These are phyloP conservation scores for Ursus arctos DNA, from an alignment of 2,113 vertebrate species.

Conservation along the genomic window DNA sequence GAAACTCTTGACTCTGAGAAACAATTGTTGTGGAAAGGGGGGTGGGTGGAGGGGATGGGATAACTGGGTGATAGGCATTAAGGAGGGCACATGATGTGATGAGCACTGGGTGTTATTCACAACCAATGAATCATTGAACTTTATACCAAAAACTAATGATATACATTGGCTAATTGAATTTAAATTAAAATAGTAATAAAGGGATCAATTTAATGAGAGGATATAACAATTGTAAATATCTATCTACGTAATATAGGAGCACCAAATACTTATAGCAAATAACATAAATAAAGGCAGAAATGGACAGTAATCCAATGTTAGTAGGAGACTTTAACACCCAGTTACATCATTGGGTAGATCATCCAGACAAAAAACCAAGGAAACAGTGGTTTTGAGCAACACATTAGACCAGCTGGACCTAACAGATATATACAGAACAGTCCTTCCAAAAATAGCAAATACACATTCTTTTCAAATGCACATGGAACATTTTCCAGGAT, in stretches of 20 bases:
- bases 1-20: too few species aligned
- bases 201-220: background rate
- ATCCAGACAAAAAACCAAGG: background rate
- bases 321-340: background rate
- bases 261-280: background rate
- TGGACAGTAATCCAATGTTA: background rate
- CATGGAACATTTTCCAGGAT: too few species aligned
- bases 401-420: background rate
- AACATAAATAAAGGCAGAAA: background rate
- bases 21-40: too few species aligned
- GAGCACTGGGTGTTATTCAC: too few species aligned
- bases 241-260: background rate
- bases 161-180: too few species aligned
- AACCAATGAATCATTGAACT: too few species aligned
- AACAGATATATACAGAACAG: background rate
- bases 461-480: too few species aligned
- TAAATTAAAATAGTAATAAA: background rate
- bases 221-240: background rate
- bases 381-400: background rate
- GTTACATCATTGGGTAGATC: background rate
- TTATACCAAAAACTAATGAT: too few species aligned
- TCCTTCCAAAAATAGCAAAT: too few species aligned
- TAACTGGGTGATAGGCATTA: too few species aligned
- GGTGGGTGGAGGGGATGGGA: too few species aligned
- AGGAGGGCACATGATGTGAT: too few species aligned